These are phyloP conservation scores for Rafetus swinhoei DNA, from an alignment of 2,113 vertebrate genomes.

Conservation along the genomic window DNA sequence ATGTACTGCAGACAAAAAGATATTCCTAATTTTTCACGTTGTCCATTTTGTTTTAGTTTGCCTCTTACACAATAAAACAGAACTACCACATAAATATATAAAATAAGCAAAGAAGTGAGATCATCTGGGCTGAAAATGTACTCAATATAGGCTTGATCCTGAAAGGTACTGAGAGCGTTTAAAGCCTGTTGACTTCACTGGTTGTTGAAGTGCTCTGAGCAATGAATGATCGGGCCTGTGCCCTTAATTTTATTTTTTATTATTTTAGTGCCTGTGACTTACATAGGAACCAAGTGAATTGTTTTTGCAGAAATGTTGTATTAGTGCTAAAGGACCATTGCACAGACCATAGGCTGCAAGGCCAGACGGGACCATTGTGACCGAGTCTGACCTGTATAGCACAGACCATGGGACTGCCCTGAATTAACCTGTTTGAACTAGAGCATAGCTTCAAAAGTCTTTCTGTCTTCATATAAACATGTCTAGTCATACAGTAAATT, in stretches of 20 bases:
- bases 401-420: background rate
- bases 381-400: accelerated
- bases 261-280: background rate
- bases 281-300: background rate
- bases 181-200: background rate
- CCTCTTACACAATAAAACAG: background rate
- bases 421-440: background rate
- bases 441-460: background rate
- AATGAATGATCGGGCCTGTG: accelerated
- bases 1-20: background rate
- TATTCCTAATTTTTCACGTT: accelerated
- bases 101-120: background rate
- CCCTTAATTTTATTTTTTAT: background rate
- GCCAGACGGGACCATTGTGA: background rate
- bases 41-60: background rate
- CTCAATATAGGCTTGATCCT: accelerated
- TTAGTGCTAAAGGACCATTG: background rate
- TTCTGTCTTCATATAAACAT: background rate
- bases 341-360: background rate
- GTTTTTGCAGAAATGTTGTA: background rate
- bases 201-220: background rate
- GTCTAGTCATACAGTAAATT: background rate
- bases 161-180: background rate
- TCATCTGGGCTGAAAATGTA: accelerated
- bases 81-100: background rate